Evolutionary conservation across 2,113 vertebrate species (phyloP), one percentile per base, ranked within the genome.

Genomic region (Strix uralensis): DNA sequence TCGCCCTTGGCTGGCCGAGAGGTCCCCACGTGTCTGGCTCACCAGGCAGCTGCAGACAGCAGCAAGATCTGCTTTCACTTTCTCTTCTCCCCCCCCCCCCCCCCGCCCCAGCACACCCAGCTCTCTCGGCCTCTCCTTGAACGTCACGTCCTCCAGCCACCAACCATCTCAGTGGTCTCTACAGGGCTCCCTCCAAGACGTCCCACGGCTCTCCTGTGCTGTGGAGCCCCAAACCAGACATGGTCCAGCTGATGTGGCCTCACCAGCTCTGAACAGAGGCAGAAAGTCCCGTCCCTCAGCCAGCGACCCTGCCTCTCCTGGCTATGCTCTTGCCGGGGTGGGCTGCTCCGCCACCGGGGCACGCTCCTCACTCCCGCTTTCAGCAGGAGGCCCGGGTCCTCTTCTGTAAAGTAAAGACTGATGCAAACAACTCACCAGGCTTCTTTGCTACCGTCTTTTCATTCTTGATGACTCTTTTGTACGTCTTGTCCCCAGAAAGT

Each of bases 1-100:
- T 7, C 61, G 80, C 20, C 55, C 55, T 7, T 10, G 69, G 61
- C 86, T 32, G 38, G 29, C 38, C 2, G 3, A 13, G 22, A 44
- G 59, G 38, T 32, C 36, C 59, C 70, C 8, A 0, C 22, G 2
- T 1, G 17, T 7, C 72, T 27, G 88, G 42, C 80, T 42, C 67
- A 71, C 14, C 57, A 38, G 40, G 66, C 8, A n/a, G 38, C 9
- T 58, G 54, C 40, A 26, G 47, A 36, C 36, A 58, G 54, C 66
- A 30, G 14, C 3, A 13, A 79, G 34, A 47, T 38, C 16, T 14
- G 8, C 47, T 15, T 73, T 38, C 1, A 0, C 44, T 1, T 63
- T 49, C 40, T 82, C n/a, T 54, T 47, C 81, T 42, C 40, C 40
- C 40, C 13, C 9, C 47, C 34, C 47, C 34, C 73, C 44, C 10